Percentiles rank a stretch among this genome's conserved stretches.
Conservation (phyloP, 2,797 vertebrate species). For the Acrossocheilus fasciatus region DNA sequence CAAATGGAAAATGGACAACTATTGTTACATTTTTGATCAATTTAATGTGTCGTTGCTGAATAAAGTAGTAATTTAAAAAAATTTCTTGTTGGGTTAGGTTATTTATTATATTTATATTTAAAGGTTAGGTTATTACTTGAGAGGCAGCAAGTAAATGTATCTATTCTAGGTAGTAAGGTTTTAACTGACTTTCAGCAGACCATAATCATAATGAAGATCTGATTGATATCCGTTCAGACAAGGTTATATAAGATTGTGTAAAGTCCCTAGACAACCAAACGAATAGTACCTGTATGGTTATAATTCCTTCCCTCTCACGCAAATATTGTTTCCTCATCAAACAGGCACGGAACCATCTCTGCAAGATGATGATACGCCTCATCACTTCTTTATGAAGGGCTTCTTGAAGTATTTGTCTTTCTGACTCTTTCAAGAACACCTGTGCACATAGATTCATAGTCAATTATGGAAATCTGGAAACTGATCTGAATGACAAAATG, state of each 20-base stretch:
- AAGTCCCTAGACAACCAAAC: not conserved
- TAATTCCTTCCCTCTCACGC: conserved; percentile 78
- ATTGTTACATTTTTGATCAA: not conserved
- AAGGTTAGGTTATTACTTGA: not conserved
- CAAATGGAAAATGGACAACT: not conserved
- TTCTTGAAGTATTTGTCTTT: conserved; percentile 86
- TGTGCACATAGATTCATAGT: conserved; percentile 63
- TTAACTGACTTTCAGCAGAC: not conserved
- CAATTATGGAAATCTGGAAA: not conserved
- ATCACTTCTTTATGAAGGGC: conserved; percentile 87
- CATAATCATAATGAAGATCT: not conserved
- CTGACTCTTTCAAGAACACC: conserved; percentile 93
- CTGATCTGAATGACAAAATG: too few relatives aligned
- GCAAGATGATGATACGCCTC: conserved; percentile 85
- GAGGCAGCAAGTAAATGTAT: not conserved
- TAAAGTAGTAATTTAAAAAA: not conserved
- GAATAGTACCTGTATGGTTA: conserved; percentile 84
- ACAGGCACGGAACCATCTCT: conserved; percentile 89
- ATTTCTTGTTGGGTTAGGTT: not conserved
- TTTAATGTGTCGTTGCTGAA: not conserved
- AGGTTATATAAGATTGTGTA: not conserved
- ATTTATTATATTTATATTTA: not conserved
- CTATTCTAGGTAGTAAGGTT: not conserved
- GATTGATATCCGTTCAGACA: not conserved
- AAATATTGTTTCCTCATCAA: conserved; percentile 86